Evolutionary conservation across 2,113 vertebrate species (phyloP).

Genomic region (Phalacrocorax brasilianus): DNA sequence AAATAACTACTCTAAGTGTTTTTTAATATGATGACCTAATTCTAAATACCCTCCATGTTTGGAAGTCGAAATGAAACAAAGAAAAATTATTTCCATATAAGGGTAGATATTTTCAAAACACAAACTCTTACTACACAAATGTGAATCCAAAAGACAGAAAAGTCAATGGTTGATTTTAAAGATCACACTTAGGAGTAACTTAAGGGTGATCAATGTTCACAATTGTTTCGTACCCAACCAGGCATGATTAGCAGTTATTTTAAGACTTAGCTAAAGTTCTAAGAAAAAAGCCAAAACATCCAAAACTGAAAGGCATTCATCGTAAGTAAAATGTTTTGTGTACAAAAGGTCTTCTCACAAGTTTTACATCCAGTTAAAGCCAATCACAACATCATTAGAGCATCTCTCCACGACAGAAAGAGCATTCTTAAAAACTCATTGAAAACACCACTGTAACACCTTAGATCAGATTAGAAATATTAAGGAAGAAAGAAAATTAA

Average conservation of each 20-base stretch:
- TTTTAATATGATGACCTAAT: constrained; percentile 13
- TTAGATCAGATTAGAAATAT: background rate
- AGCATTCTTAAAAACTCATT: background rate
- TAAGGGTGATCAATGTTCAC: background rate
- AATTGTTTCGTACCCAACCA: background rate
- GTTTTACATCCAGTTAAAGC: background rate
- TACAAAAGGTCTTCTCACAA: background rate
- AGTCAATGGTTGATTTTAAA: background rate
- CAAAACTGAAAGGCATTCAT: background rate
- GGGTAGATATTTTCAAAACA: constrained; percentile 24
- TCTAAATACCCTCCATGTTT: background rate
- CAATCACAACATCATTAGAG: background rate
- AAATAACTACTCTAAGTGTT: background rate
- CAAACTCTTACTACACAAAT: background rate
- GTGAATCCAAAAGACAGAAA: constrained; percentile 12
- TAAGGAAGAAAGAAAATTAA: background rate
- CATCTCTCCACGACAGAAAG: background rate
- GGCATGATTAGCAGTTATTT: background rate
- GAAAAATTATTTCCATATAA: constrained; percentile 23
- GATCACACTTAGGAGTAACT: background rate
- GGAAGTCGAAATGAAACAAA: constrained; percentile 36
- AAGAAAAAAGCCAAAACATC: background rate
- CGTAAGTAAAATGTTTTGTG: background rate
- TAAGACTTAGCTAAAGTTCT: background rate
- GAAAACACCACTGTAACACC: background rate